Base-by-base conservation (phyloP, 2,888 invertebrate species). In the Mesorhabditis sp. region DNA sequence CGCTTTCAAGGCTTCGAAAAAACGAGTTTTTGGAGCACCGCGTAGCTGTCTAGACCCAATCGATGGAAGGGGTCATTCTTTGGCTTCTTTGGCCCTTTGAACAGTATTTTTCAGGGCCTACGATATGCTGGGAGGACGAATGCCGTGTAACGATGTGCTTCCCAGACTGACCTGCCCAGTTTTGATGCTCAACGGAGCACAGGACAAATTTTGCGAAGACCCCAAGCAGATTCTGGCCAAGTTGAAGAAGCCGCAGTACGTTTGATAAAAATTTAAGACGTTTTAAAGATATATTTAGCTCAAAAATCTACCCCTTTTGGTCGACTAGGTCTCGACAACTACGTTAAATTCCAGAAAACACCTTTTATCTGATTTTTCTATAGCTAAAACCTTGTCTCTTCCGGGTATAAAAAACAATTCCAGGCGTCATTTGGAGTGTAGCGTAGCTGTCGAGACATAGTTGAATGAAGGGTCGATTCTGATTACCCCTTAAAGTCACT, bases 111-210 rank as follows among this genome's bases (percentile, higher is more conserved):
- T 45, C 41, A 81, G 80, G 67, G 78, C 80, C 41, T 78, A 78
- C 69, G 67, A 64, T n/a, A 76, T 76, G 44, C 69, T 78, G 43
- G 78, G 78, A 10, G 78, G 78, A 7, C 74, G 77, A n/a, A 81
- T 78, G 58, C 80, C 79, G 5, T 71, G 70, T 6, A 75, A 78
- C 50, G 65, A 65, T 44, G 72, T 74, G 4, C 70, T 78, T 15
- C 62, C 64, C 28, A 63, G 70, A 44, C 65, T 78, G 43, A 76
- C 74, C 50, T 70, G 70, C 43, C 78, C 78, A 4, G 76, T 81
- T 13, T 62, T 78, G 58, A 77, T 78, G 43, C 63, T 81, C 13
- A 75, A 78, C 66, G 78, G 78, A 6, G 71, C 70, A 13, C 58
- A 50, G n/a, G 58, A 50, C 58, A 71, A 78, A 43, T 78, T 78